A percentile compares a stretch with the other conserved stretches of the same genome.
Conservation (phyloP, 2,888 invertebrate species). For the Herminia tarsipennalis region DNA sequence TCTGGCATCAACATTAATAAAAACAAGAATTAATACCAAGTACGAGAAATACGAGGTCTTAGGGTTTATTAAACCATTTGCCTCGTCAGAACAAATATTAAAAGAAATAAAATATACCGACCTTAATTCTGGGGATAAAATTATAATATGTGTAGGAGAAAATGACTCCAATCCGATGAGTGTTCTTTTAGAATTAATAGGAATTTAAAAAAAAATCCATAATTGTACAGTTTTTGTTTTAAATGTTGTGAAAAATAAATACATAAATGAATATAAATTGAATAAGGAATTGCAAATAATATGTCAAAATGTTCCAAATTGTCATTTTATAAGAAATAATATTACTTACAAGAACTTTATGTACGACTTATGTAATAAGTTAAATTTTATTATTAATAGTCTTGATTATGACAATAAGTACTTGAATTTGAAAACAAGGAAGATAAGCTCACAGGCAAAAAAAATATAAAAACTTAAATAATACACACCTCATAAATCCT, state of each 20-base stretch:
- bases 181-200: background rate
- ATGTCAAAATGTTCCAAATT: background rate
- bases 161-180: background rate
- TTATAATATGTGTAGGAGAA: background rate
- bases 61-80: background rate
- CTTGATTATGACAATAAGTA: background rate
- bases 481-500: background rate
- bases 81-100: background rate
- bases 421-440: background rate
- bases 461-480: background rate
- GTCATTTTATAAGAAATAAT: background rate
- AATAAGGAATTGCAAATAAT: background rate
- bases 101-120: background rate
- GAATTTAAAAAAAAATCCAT: background rate
- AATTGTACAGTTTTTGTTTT: background rate
- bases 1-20: background rate
- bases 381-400: background rate
- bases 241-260: background rate
- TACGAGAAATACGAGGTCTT: background rate
- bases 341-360: too few species aligned
- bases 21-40: background rate
- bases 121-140: background rate
- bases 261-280: background rate
- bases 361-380: background rate
- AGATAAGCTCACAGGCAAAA: background rate